Conservation (phyloP, 2,113 vertebrate genomes). For the Crotalus tigris region DNA sequence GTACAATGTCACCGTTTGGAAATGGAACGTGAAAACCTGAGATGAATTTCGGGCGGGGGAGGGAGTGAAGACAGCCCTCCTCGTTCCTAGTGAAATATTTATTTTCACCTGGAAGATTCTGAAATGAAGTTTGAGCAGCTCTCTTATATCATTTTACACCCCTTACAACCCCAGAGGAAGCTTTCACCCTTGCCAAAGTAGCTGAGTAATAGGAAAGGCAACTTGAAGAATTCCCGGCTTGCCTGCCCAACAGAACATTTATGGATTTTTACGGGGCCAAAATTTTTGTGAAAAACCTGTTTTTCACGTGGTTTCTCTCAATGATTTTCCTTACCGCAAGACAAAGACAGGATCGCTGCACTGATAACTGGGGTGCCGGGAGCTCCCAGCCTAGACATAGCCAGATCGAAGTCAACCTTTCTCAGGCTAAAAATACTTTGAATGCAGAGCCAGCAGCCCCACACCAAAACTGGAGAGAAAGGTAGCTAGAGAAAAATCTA, state of each 20-base stretch:
- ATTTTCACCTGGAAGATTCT: not conserved
- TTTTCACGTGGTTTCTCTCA: not conserved
- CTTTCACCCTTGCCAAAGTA: not conserved
- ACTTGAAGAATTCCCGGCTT: not conserved
- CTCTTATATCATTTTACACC: not conserved
- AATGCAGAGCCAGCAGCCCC: not conserved
- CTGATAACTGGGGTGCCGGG: not conserved
- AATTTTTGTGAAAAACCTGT: not conserved
- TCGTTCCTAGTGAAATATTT: not conserved
- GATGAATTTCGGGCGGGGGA: not conserved
- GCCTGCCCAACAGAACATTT: not conserved
- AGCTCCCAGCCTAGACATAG: not conserved
- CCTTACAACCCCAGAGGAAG: not conserved
- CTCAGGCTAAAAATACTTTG: not conserved
- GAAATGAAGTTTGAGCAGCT: not conserved
- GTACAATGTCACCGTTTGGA: slow-evolving; percentile 3
- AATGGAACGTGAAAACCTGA: slow-evolving; percentile 1
- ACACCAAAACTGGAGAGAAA: not conserved
- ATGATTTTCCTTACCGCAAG: not conserved
- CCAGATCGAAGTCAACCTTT: not conserved
- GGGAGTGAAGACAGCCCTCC: not conserved
- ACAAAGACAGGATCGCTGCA: not conserved
- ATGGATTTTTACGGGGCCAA: not conserved
- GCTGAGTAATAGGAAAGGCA: not conserved
- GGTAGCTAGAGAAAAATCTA: not conserved